Base-by-base conservation (phyloP, 2,113 vertebrate species). In the Dinomys branickii region DNA sequence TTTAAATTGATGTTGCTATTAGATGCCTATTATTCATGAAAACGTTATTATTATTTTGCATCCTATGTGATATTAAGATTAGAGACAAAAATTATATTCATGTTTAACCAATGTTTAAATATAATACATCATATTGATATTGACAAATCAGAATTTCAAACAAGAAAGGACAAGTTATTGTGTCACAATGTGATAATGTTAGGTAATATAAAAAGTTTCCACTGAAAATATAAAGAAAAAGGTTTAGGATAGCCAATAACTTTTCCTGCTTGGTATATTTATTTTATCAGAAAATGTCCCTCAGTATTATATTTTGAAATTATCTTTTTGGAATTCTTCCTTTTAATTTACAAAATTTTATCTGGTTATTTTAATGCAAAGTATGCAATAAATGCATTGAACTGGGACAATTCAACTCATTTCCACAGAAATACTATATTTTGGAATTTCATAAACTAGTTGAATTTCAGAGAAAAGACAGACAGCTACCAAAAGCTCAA, bases 381-480 rank as follows among this genome's bases (percentile, higher is more conserved):
- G 7, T 59, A 5, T 89, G 56, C 35, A 71, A 2, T 35, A 61
- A 59, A 85, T 93, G 33, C 61, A 85, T 65, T 94, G 28, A 94
- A 52, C 85, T 61, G 54, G 86, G 54, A 80, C 89, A 84, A 86
- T 86, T 38, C 6, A 85, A 77, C 47, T n/a, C 33, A 82, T 71
- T 97, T 96, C 28, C 52, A 59, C 85, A 88, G 85, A 95, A 89
- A 94, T 88, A 63, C 28, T 80, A 1, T 90, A 85, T 58, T 11
- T 44, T 83, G n/a, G 89, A 44, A 85, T 77, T 81, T 22, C 17
- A 44, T 81, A 80, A 87, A 22, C 88, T 78, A 91, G 5, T 10
- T 82, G 63, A 82, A 84, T 94, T 95, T 94, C 19, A 50, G 41
- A 82, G 58, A 63, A 89, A 96, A 96, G 44, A 56, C 59, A 91